Evolutionary conservation across 2,797 vertebrate species (phyloP).

Genomic region (Enteromius treurensis): DNA sequence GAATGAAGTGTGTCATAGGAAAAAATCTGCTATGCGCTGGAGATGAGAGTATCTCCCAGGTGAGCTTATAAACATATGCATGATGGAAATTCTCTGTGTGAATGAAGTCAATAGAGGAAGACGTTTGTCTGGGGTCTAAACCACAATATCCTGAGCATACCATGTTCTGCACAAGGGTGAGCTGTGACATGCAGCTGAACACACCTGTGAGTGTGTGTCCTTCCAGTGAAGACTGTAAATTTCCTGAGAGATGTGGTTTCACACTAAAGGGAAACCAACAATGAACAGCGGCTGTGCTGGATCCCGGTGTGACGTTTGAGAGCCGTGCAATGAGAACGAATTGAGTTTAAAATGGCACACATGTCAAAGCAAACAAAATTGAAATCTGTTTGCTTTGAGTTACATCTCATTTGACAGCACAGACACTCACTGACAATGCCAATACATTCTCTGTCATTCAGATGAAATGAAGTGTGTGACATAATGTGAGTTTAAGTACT

Average conservation of each 20-base stretch:
- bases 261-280: slow-evolving; percentile 7
- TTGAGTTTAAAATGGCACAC: not conserved
- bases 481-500: slow-evolving; percentile 18
- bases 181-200: slow-evolving; percentile 30
- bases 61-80: slow-evolving; percentile 30
- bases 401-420: not conserved
- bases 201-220: slow-evolving; percentile 38
- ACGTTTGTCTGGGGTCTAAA: slow-evolving; percentile 71
- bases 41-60: slow-evolving; percentile 16
- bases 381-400: slow-evolving; percentile 10
- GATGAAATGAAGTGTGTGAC: slow-evolving; percentile 14
- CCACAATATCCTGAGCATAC: slow-evolving; percentile 78
- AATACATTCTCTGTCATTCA: not conserved
- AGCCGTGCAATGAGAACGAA: not conserved
- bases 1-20: not conserved
- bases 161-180: slow-evolving; percentile 54
- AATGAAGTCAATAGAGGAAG: slow-evolving; percentile 73
- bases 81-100: slow-evolving; percentile 48
- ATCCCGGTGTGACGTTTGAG: not conserved
- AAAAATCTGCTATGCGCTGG: not conserved
- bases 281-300: not conserved
- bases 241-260: slow-evolving; percentile 48
- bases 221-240: slow-evolving; percentile 25
- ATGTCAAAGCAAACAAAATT: slow-evolving; percentile 12
- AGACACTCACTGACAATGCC: not conserved